Base-by-base conservation (phyloP, 2,113 vertebrate species). In the Falcunculus frontatus region DNA sequence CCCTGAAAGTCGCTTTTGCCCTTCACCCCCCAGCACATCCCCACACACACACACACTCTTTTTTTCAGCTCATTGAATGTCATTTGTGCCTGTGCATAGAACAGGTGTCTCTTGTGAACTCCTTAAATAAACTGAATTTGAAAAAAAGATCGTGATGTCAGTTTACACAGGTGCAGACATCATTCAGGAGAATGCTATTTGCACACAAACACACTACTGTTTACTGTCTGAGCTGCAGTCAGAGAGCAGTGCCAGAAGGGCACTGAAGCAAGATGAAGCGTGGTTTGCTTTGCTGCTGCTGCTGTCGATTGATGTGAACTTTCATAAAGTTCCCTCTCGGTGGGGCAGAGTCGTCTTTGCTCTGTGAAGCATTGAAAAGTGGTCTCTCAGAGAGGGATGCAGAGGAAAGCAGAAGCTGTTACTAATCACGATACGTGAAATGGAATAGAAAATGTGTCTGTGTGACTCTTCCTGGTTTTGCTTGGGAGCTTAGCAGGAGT, bases 111-210 rank as follows among this genome's bases (percentile, higher is more conserved):
- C 95, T 97, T 92, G 91, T 96, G 96, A 95, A 93, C 96, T 94
- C 72, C 89, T 94, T 96, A 93, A 96, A 97, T 96, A 96, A 97
- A 96, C 94, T 80, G 94, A 56, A 64, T 91, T 87, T 77, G 10
- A 22, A 92, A 94, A 91, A 88, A 90, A 94, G 95, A 91, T 81
- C 47, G 73, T 91, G 90, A 95, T 97, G 96, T 96, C 94, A 93
- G 96, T 98, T 97, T 97, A 95, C 97, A 97, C 97, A 97, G 97
- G 97, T 97, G 97, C 96, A 96, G 94, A 72, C 96, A 95, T 96
- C 96, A 96, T 97, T 97, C 95, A 96, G 93, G 92, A 95, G 97
- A 94, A 96, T 79, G 96, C 86, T 96, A 84, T 97, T 97, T 97
- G 97, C 97, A 93, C 94, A 97, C 96, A 97, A 97, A 95, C 92